Evolutionary conservation across 2,888 invertebrate genomes (phyloP), one percentile per base, ranked within the genome.

Genomic region (Eupithecia subfuscata): DNA sequence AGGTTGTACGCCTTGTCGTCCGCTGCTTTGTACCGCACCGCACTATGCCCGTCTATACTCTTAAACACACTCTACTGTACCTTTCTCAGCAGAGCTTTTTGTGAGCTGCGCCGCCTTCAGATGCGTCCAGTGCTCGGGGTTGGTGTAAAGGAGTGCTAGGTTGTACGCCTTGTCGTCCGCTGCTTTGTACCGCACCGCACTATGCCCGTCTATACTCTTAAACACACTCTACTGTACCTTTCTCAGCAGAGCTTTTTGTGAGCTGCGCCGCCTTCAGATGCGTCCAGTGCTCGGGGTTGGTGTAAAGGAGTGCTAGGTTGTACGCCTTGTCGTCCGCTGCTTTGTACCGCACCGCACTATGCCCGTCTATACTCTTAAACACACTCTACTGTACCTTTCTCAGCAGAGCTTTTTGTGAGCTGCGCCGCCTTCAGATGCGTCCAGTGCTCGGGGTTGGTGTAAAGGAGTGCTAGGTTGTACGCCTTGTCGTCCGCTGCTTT

Each of bases 161-260:
- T 95, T 95, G 79, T 92, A 95, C 0, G 95, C 93, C 70, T 88
- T 90, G 77, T 92, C 92, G 79, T 94, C 92, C 0, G 87, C 82
- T 0, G 94, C 91, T 85, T 93, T 94, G 87, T 93, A n/a, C n/a
- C n/a, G n/a, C n/a, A 95, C 1, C 95, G 86, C 7, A 95, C 91
- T 83, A 92, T 92, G 0, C 95, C 95, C 0, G 91, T 90, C 84
- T 91, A n/a, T n/a, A n/a, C n/a, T n/a, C n/a, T n/a, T n/a, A n/a
- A n/a, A n/a, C n/a, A n/a, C n/a, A n/a, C n/a, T n/a, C n/a, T n/a
- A n/a, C n/a, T n/a, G n/a, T n/a, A n/a, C n/a, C n/a, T n/a, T n/a
- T n/a, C n/a, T n/a, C n/a, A n/a, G n/a, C n/a, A n/a, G n/a, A n/a
- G n/a, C n/a, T n/a, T n/a, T n/a, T n/a, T n/a, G n/a, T n/a, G n/a